phyloP scores from a whole-genome alignment of 35 echinoderm and acorn worm species.

The Apostichopus parvimensis region DNA sequence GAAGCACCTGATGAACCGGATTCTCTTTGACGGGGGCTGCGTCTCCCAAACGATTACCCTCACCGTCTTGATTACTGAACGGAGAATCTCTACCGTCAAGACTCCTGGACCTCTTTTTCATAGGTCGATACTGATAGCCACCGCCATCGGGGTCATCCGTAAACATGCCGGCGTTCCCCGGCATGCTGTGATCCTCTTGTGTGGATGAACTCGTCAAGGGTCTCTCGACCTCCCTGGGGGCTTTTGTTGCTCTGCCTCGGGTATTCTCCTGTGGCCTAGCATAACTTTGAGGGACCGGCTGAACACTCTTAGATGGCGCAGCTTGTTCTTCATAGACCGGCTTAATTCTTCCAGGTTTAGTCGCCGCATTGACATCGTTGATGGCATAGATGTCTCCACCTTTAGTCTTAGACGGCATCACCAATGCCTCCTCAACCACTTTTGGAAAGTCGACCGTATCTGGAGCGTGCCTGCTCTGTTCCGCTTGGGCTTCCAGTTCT shows the following conservation, averaged over 20 bases:
- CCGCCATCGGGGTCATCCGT: constrained; percentile 12
- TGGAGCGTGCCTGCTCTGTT: constrained; percentile 31
- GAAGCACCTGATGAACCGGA: background rate
- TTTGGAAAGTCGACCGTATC: background rate
- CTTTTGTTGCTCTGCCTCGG: background rate
- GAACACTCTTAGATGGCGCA: background rate
- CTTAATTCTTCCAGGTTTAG: constrained; percentile 38
- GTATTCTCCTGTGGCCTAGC: background rate
- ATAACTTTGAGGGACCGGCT: background rate
- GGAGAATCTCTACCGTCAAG: constrained; percentile 13
- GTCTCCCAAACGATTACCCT: background rate
- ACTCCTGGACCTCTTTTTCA: constrained; percentile 30
- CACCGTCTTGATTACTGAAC: background rate
- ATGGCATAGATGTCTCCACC: constrained; percentile 14
- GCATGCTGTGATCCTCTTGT: background rate
- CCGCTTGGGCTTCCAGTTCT: constrained; percentile 43
- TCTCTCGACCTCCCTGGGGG: background rate
- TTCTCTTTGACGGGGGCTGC: background rate
- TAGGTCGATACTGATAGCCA: constrained; percentile 21
- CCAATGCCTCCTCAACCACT: constrained; percentile 12
- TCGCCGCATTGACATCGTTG: background rate
- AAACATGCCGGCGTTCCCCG: background rate
- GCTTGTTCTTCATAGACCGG: constrained; percentile 5
- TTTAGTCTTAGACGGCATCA: constrained; percentile 25
- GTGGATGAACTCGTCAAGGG: background rate